Conservation (phyloP, 2,113 vertebrate species). For the Larimichthys crocea region DNA sequence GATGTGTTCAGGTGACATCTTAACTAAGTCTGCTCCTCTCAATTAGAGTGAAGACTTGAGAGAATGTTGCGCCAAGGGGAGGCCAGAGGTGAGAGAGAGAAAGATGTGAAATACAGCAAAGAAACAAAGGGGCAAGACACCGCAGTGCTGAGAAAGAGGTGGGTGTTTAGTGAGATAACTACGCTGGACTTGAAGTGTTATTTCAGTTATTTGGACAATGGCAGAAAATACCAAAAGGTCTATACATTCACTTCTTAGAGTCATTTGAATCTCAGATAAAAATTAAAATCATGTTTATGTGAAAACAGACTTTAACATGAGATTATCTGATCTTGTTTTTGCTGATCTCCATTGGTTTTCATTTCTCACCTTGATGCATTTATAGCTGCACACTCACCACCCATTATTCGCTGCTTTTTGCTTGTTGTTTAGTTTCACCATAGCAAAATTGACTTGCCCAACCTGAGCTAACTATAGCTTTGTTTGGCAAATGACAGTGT, state of each 20-base stretch:
- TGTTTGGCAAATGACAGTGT: too few relatives aligned
- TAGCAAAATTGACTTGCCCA: neutral
- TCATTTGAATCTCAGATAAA: neutral
- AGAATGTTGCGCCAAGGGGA: slow-evolving; percentile 35
- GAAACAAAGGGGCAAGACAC: neutral
- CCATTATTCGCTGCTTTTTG: neutral
- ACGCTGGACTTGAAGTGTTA: neutral
- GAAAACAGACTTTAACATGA: neutral
- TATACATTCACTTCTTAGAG: neutral
- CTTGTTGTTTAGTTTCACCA: neutral
- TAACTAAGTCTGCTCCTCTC: slow-evolving; percentile 82
- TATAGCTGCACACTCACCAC: neutral
- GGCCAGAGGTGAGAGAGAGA: slow-evolving; percentile 59
- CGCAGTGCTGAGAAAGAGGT: neutral
- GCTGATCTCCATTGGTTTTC: neutral
- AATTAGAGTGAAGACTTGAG: slow-evolving; percentile 74
- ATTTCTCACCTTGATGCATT: neutral
- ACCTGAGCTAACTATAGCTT: neutral
- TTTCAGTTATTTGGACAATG: neutral
- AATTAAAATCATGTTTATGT: neutral
- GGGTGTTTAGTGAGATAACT: slow-evolving; percentile 24
- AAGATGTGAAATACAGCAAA: slow-evolving; percentile 2
- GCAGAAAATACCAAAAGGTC: neutral
- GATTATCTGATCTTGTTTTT: neutral
- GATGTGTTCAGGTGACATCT: slow-evolving; percentile 82